Evolutionary conservation across 2,888 invertebrate species (phyloP), one percentile per base, ranked within the genome.

Genomic region (Drosophila affinis): DNA sequence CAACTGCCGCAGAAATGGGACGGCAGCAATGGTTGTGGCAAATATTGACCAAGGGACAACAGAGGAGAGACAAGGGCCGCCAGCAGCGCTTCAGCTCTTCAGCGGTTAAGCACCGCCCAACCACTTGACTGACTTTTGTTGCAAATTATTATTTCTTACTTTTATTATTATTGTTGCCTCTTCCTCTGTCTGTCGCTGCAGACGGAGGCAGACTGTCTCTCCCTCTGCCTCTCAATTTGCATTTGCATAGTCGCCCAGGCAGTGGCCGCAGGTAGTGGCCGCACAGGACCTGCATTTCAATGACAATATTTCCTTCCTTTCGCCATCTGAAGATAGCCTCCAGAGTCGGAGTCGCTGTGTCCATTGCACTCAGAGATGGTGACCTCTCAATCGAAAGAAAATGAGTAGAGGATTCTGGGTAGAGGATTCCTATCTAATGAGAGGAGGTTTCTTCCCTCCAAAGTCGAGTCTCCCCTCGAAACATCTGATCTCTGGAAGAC

Each of bases 51-150:
- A 54, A 72, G 75, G 18, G 21, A 48, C 48, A 65, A 71, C 72
- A 65, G 68, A 73, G 69, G 34, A 58, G 56, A 29, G 29, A 55
- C 62, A 65, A 4, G 24, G 24, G 24, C 12, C 1, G 10, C 29
- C 24, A 24, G 24, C 10, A 5, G 14, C 27, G 18, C 51, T n/a
- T n/a, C n/a, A n/a, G n/a, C n/a, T 57, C 54, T 46, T 53, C 51
- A 34, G 70, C 49, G 71, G 73, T 60, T 72, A 64, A 71, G 71
- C 71, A 64, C 62, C 78, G 70, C 69, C 39, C 72, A 75, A 72
- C 49, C 79, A 83, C 83, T 83, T 83, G 83, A 83, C 83, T 83
- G 83, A 87, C 83, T 87, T 83, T 84, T 87, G 87, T 83, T 75
- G 83, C 83, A 64, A 83, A 83, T 83, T 78, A 80, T 82, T 77